A percentile compares a stretch with the other conserved stretches of the same genome.
phyloP scores from a whole-genome alignment of 2,888 invertebrate species.

The Muschampia plurimacula region DNA sequence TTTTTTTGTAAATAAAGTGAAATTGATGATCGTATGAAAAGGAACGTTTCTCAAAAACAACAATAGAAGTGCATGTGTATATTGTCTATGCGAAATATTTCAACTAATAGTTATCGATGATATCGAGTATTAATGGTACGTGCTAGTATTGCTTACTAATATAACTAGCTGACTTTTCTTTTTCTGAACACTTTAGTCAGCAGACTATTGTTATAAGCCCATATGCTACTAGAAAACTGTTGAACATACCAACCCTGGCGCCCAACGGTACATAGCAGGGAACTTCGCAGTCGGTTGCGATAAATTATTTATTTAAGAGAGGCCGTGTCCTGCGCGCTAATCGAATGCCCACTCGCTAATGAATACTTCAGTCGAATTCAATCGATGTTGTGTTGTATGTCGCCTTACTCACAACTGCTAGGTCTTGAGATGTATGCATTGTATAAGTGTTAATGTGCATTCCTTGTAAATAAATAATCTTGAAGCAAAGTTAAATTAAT shows the following conservation, averaged over 20 bases:
- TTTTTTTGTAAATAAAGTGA: too few relatives aligned
- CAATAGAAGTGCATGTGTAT: too few relatives aligned
- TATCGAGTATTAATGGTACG: too few relatives aligned
- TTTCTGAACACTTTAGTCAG: too few relatives aligned
- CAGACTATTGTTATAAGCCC: not conserved
- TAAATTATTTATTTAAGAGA: slow-evolving; percentile 31
- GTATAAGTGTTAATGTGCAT: not conserved
- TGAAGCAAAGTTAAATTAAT: not conserved
- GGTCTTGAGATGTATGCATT: not conserved
- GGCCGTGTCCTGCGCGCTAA: slow-evolving; percentile 12
- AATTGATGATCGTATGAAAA: too few relatives aligned
- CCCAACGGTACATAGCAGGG: slow-evolving; percentile 23
- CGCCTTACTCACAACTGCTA: not conserved
- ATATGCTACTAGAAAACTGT: not conserved
- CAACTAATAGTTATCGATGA: too few relatives aligned
- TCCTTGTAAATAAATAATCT: not conserved
- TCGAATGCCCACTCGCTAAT: slow-evolving; percentile 25
- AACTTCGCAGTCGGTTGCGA: slow-evolving; percentile 11
- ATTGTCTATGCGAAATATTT: too few relatives aligned
- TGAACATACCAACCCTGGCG: slow-evolving; percentile 2
- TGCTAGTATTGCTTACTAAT: too few relatives aligned
- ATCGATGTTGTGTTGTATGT: slow-evolving; percentile 11
- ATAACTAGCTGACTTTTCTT: too few relatives aligned
- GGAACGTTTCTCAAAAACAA: too few relatives aligned
- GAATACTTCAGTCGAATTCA: slow-evolving; percentile 31